Base-by-base conservation (phyloP, 2,888 invertebrate species). In the Tryphoninae sp. region DNA sequence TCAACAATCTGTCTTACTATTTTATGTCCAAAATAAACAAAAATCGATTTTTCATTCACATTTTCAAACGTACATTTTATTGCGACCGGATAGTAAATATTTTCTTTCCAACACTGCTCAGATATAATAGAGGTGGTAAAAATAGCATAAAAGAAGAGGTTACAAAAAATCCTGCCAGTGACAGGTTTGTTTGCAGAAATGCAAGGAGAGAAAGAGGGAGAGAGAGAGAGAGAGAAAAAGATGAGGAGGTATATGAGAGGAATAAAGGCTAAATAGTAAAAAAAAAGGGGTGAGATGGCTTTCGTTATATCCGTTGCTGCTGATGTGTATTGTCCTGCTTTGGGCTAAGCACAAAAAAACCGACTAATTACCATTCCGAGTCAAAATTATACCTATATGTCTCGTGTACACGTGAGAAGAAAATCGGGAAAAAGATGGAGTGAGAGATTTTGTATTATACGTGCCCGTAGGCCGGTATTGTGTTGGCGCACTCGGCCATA, bases 341-440 rank as follows among this genome's bases (percentile, higher is more conserved):
- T 77, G 61, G 72, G 67, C 65, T 26, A 76, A 76, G 33, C 72
- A 71, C 65, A 80, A 77, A 80, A 26, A 80, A 76, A 67, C 53
- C 76, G 76, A 49, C 80, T 80, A 77, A 80, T 80, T 80, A 80
- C 80, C 76, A 72, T 72, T 62, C 68, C 61, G 76, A 51, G 45
- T 59, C 76, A 74, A 40, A 64, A 45, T 33, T 53, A 55, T 40
- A 68, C 22, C 6, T 19, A 68, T 19, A 40, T 33, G 64, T 72
- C 49, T 23, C 26, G 59, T 19, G 65, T 67, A 40, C 19, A 73
- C 67, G 51, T 58, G 72, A 45, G 67, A 62, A 65, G 59, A 49
- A 72, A 61, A 71, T 76, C 45, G 51, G 40, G 22, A 26, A 51
- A 33, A 16, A 7, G 58, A 42, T 13, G 16, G 61, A 61, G 67